phyloP scores from a whole-genome alignment of 2,888 invertebrate genomes.

The Acanthosepion pharaonis region DNA sequence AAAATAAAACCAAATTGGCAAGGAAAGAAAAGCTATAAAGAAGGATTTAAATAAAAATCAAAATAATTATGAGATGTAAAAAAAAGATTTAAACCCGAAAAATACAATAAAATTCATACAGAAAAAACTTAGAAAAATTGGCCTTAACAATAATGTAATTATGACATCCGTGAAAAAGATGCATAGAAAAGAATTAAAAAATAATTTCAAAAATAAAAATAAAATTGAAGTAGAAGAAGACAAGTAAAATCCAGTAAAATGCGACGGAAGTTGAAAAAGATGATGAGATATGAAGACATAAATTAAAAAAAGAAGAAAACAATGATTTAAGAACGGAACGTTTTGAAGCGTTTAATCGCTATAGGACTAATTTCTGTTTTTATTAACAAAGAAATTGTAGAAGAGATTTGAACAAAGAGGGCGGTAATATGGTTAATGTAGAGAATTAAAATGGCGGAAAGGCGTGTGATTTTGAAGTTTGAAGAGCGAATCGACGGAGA shows the following conservation, averaged over 20 bases:
- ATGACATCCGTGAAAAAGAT: background rate
- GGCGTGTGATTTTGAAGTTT: too few species aligned
- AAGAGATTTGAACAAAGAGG: background rate
- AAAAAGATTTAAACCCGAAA: background rate
- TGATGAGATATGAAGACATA: background rate
- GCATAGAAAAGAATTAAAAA: background rate
- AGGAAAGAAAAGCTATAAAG: too few species aligned
- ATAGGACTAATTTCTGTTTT: conserved; percentile 9
- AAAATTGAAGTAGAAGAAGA: background rate
- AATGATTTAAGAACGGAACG: background rate
- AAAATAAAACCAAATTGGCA: too few species aligned
- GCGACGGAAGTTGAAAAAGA: conserved; percentile 20
- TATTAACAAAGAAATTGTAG: background rate
- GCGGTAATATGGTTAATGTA: too few species aligned
- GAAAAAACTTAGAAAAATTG: background rate
- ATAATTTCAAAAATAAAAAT: background rate
- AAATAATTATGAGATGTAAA: background rate
- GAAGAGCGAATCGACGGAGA: too few species aligned
- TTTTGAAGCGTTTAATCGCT: background rate
- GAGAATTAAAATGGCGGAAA: too few species aligned
- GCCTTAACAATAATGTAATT: conserved; percentile 10
- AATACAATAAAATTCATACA: background rate
- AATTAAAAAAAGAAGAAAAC: background rate
- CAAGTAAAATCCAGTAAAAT: background rate
- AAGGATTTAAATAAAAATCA: conserved; percentile 7